Evolutionary conservation across 2,797 vertebrate genomes (phyloP).

Genomic region (Corythornis leucogaster): DNA sequence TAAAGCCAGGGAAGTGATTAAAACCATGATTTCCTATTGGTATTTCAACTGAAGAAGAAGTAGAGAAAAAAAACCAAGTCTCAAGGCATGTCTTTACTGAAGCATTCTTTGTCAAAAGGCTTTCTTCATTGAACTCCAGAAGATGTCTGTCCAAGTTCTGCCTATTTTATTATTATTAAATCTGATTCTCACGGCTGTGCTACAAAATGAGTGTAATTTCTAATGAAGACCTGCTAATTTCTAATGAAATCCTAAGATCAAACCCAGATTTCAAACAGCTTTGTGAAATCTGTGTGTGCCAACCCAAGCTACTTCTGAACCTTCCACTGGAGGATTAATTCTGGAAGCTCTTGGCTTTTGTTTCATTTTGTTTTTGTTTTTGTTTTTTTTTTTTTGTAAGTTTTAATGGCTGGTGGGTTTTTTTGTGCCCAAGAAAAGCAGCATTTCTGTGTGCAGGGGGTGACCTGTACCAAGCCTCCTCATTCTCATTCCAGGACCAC

Average conservation of each 20-base stretch:
- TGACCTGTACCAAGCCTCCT: background rate
- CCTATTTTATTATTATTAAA: background rate
- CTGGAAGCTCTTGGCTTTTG: background rate
- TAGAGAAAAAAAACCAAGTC: background rate
- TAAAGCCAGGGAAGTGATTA: background rate
- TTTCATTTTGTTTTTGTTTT: too few relatives aligned
- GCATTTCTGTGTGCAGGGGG: background rate
- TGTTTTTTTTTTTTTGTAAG: background rate
- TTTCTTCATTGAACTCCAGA: background rate
- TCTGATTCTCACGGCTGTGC: background rate
- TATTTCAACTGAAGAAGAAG: background rate
- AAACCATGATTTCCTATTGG: background rate
- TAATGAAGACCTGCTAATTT: background rate
- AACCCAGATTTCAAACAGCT: background rate
- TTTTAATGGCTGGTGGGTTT: background rate
- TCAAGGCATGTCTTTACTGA: background rate
- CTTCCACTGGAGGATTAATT: background rate
- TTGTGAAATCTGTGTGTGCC: background rate
- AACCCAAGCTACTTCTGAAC: background rate
- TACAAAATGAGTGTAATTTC: background rate
- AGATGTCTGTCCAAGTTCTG: background rate
- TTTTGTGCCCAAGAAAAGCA: background rate
- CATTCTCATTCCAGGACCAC: constrained; percentile 15
- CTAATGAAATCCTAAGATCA: background rate
- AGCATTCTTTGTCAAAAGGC: background rate